Conservation (phyloP, 2,797 vertebrate species). For the Rousettus madagascariensis region DNA sequence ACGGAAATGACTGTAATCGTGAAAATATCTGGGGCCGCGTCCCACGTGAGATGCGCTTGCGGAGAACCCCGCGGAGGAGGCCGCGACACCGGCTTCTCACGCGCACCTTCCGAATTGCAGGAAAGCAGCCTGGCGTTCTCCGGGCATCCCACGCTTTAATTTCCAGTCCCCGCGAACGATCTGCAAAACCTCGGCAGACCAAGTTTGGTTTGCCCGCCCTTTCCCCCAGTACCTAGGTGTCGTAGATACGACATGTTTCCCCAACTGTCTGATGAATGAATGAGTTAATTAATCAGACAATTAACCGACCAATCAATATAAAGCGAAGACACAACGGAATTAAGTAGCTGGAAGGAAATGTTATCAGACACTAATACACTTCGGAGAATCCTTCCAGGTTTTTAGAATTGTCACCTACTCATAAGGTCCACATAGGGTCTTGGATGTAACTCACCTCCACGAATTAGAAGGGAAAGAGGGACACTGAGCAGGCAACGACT, state of each 20-base stretch:
- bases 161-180: slow-evolving; percentile 57
- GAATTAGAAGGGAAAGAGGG: not conserved
- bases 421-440: not conserved
- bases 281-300: not conserved
- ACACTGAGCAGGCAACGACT: not conserved
- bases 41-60: slow-evolving; percentile 64
- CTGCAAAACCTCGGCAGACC: slow-evolving; percentile 32
- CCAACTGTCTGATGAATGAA: not conserved
- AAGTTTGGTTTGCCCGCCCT: not conserved
- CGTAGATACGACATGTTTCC: not conserved
- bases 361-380: slow-evolving; percentile 8
- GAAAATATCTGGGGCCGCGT: slow-evolving; percentile 78
- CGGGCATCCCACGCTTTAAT: slow-evolving; percentile 66
- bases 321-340: slow-evolving; percentile 58
- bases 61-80: slow-evolving; percentile 59
- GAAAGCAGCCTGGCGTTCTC: slow-evolving; percentile 77
- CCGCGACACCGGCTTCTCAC: slow-evolving; percentile 68
- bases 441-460: not conserved
- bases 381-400: slow-evolving; percentile 50
- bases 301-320: slow-evolving; percentile 4
- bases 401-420: slow-evolving; percentile 42
- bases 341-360: slow-evolving; percentile 60
- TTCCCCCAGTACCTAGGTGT: not conserved
- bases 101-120: slow-evolving; percentile 56
- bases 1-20: slow-evolving; percentile 79